phyloP scores from a whole-genome alignment of 2,113 vertebrate genomes.

The Sterna hirundo region DNA sequence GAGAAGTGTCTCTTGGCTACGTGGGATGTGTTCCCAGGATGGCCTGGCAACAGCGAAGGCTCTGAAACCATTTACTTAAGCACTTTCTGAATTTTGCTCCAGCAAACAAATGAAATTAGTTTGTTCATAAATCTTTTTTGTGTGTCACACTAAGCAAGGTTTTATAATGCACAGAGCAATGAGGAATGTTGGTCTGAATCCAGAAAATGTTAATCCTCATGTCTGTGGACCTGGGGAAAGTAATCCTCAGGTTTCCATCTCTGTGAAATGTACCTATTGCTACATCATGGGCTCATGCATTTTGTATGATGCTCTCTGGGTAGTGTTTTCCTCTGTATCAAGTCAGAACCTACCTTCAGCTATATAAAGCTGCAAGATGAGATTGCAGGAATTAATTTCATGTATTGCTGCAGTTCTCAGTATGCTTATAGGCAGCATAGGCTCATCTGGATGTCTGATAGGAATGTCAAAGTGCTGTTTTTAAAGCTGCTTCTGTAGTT shows the following conservation, averaged over 20 bases:
- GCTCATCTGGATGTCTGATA: not conserved
- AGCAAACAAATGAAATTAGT: not conserved
- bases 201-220: not conserved
- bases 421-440: not conserved
- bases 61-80: not conserved
- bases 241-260: not conserved
- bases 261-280: not conserved
- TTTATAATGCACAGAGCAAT: not conserved
- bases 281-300: not conserved
- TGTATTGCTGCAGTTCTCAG: not conserved
- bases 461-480: fast-evolving
- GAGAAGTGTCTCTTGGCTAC: not conserved
- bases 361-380: not conserved
- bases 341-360: not conserved
- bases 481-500: not conserved
- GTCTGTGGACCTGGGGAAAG: not conserved
- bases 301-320: not conserved
- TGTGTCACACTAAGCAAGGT: not conserved
- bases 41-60: not conserved
- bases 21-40: not conserved
- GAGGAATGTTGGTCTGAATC: not conserved
- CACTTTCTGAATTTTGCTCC: not conserved
- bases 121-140: not conserved
- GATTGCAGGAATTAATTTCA: not conserved
- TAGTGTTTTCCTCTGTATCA: not conserved